Conservation (phyloP, 2,797 vertebrate genomes). For the Decapterus maruadsi region DNA sequence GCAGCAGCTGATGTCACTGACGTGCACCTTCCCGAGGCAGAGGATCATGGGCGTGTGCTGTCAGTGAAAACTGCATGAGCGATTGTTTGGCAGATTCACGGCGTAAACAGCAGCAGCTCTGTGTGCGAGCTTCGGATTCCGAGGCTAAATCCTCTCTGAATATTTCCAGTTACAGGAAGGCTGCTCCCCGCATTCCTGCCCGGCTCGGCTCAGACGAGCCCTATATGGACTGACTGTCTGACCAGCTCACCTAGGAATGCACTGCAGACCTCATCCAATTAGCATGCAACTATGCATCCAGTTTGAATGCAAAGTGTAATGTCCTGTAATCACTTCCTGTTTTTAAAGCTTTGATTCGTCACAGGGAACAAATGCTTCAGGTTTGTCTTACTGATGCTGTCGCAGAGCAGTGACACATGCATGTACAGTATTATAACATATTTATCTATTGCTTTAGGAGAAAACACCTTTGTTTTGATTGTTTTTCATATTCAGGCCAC, state of each 20-base stretch:
- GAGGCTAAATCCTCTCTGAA: constrained; percentile 80
- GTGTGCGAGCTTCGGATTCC: constrained; percentile 83
- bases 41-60: background rate
- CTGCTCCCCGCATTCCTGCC: constrained; percentile 83
- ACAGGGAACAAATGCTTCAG: background rate
- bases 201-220: constrained; percentile 82
- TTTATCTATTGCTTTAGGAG: background rate
- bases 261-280: constrained; percentile 26
- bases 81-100: constrained; percentile 75
- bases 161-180: constrained; percentile 79
- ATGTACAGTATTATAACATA: background rate
- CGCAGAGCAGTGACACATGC: constrained; percentile 1
- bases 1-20: constrained; percentile 7
- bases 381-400: background rate
- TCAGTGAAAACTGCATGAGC: constrained; percentile 12
- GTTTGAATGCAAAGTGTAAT: background rate
- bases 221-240: constrained; percentile 82
- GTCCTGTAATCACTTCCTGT: constrained; percentile 18
- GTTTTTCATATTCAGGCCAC: background rate
- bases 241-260: constrained; percentile 72
- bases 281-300: background rate
- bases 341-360: constrained; percentile 2
- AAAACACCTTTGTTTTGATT: background rate
- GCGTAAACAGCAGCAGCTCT: constrained; percentile 71
- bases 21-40: background rate